Evolutionary conservation across 2,113 vertebrate genomes (phyloP), one percentile per base, ranked within the genome.

Genomic region (Hymenochirus boettgeri): DNA sequence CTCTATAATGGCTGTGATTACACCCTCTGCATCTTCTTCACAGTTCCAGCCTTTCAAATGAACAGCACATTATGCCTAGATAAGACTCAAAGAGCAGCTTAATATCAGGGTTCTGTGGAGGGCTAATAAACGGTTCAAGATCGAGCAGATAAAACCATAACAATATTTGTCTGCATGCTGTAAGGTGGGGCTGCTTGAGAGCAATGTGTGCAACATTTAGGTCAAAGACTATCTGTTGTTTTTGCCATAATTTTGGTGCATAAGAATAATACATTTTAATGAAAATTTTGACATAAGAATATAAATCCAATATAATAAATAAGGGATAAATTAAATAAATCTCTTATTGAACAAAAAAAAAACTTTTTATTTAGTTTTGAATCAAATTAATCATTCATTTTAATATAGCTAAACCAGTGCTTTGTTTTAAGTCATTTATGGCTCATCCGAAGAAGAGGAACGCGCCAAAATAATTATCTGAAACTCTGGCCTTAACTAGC

Each of bases 1-100:
- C 79, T 77, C 61, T 56, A 71, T 85, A 81, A 83, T 82, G 80
- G 81, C 80, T 82, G 80, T 86, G 83, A 84, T 89, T 84, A 86
- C 76, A 81, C 79, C 81, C 84, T 81, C 83, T 52, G 80, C 76
- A 73, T 79, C 83, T 77, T 83, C 80, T 78, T 79, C 83, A 73
- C 79, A 62, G 75, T 74, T 70, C 85, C 76, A 81, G 81, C 80
- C 80, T 83, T 82, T 88, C 81, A 84, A 62, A 21, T 46, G 70
- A 83, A 81, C 71, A 73, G 74, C 75, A 72, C 82, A 77, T 86
- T 85, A 85, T 73, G 78, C 82, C 80, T 78, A 81, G 79, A 80
- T 79, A 77, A 78, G 83, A 77, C 78, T 83, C 83, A 79, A 80
- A 87, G 81, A 86, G 83, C 78, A 54, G 79, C 78, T 84, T 84